phyloP scores from a whole-genome alignment of 2,113 vertebrate genomes.

The Henicopernis longicauda region DNA sequence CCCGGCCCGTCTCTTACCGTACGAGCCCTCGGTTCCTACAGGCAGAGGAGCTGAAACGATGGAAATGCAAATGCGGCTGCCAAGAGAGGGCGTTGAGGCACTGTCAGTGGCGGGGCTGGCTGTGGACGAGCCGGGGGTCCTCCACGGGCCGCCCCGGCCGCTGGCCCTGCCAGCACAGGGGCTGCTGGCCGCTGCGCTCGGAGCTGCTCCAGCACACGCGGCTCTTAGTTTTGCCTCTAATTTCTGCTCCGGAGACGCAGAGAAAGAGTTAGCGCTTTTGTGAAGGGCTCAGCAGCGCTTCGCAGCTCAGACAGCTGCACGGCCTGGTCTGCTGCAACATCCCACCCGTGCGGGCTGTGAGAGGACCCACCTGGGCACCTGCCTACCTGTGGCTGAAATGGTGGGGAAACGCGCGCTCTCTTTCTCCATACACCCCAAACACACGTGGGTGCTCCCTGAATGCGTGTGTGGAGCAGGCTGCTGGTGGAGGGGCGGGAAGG shows the following conservation, averaged over 20 bases:
- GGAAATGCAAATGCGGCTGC: not conserved
- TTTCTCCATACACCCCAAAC: accelerated
- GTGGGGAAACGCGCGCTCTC: not conserved
- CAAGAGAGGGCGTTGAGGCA: conserved; percentile 62
- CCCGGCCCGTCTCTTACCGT: accelerated
- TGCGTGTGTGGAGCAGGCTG: accelerated
- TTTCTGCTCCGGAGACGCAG: accelerated
- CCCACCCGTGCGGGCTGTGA: accelerated
- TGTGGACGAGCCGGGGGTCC: not conserved
- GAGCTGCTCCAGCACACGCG: accelerated
- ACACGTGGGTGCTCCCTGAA: accelerated
- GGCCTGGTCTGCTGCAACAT: not conserved
- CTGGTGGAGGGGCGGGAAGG: not conserved
- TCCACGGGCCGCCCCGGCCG: not conserved
- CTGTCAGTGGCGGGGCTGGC: not conserved
- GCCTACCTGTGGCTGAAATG: not conserved
- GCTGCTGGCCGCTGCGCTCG: not conserved
- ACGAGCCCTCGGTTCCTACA: not conserved
- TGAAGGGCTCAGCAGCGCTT: not conserved
- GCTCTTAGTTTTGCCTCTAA: accelerated
- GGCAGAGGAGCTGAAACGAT: not conserved
- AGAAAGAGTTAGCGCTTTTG: not conserved
- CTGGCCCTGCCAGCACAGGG: not conserved
- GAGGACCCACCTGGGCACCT: not conserved
- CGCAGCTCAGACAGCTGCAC: not conserved